Conservation (phyloP, 2,888 invertebrate species). For the Rotaria socialis region DNA sequence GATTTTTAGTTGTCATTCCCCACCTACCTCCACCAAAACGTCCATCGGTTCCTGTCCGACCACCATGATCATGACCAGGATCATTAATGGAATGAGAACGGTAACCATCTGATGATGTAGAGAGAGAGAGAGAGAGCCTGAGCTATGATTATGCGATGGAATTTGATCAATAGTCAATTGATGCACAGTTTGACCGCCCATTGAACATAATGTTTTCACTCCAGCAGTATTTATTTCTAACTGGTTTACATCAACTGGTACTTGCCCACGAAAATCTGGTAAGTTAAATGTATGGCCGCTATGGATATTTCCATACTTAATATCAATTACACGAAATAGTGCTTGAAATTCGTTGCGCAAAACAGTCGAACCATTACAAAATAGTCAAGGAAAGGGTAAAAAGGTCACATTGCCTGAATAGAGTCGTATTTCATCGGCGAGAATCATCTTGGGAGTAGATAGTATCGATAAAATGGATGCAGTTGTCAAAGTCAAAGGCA, state of each 20-base stretch:
- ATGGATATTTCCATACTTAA: background rate
- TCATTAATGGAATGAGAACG: background rate
- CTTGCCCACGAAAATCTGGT: background rate
- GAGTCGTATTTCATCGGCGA: background rate
- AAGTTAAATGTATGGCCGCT: background rate
- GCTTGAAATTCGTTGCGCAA: background rate
- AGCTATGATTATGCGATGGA: background rate
- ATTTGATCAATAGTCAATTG: background rate
- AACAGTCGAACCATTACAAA: background rate
- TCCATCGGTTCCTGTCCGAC: background rate
- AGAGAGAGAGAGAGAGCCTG: too few relatives aligned
- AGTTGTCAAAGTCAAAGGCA: background rate
- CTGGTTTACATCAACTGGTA: background rate
- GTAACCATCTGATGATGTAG: background rate
- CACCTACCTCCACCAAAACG: background rate
- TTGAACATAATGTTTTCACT: background rate
- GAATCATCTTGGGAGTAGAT: background rate
- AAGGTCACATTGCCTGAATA: background rate
- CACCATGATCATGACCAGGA: constrained; percentile 2
- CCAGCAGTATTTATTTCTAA: background rate
- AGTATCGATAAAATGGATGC: background rate
- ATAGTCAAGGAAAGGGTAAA: background rate
- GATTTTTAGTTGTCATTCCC: background rate
- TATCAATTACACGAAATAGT: background rate
- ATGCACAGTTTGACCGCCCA: background rate